These are phyloP conservation scores for Drosophila quinaria DNA, from an alignment of 2,888 invertebrate genomes.

Conservation along the genomic window DNA sequence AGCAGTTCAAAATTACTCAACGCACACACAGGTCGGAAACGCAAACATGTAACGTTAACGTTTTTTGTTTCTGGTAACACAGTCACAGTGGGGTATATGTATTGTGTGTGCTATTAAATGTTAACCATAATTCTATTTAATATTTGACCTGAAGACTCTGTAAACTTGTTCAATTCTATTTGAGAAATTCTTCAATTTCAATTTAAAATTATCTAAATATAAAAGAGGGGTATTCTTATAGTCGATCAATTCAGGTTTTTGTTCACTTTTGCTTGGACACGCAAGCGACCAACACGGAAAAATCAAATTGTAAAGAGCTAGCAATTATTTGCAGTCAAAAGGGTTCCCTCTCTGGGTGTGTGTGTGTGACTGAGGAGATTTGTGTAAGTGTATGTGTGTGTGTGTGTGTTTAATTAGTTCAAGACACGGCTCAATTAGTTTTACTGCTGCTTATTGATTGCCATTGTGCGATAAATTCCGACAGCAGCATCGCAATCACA, in stretches of 20 bases:
- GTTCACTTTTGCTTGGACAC: slow-evolving; percentile 27
- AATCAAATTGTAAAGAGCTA: slow-evolving; percentile 53
- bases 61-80: neutral
- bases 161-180: neutral
- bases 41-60: slow-evolving; percentile 31
- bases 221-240: rapidly evolving
- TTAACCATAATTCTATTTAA: neutral
- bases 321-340: slow-evolving; percentile 58
- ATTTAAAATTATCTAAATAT: too few relatives aligned
- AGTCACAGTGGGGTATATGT: neutral
- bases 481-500: slow-evolving; percentile 14
- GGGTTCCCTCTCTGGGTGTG: slow-evolving; percentile 10
- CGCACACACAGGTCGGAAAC: slow-evolving; percentile 47
- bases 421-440: slow-evolving; percentile 73
- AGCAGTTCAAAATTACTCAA: slow-evolving; percentile 70
- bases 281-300: slow-evolving; percentile 39
- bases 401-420: slow-evolving; percentile 70
- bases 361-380: neutral
- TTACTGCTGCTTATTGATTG: slow-evolving; percentile 69
- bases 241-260: neutral
- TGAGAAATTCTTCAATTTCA: too few relatives aligned
- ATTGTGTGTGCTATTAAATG: neutral
- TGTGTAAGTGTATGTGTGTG: slow-evolving; percentile 12
- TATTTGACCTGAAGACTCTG: neutral
- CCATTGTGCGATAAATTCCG: slow-evolving; percentile 64